Evolutionary conservation across 2,797 vertebrate genomes (phyloP).

Genomic region (Sylvilagus floridanus): DNA sequence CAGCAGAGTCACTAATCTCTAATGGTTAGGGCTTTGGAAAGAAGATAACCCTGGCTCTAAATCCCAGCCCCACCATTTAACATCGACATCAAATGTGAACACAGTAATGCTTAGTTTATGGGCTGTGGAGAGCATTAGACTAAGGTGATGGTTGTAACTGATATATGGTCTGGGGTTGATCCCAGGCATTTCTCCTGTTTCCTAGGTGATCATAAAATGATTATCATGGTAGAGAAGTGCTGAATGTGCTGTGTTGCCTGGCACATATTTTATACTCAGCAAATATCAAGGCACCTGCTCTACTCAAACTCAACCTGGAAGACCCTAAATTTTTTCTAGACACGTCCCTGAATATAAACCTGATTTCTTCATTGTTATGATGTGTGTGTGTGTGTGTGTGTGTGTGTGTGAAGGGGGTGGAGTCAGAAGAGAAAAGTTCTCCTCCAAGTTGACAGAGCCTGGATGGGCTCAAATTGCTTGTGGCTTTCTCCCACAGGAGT

Average conservation of each 20-base stretch:
- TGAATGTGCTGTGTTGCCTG: background rate
- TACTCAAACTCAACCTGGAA: background rate
- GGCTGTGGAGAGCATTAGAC: background rate
- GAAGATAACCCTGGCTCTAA: background rate
- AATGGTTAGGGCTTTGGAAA: background rate
- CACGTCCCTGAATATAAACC: accelerated
- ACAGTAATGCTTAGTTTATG: background rate
- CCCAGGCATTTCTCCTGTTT: background rate
- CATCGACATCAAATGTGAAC: background rate
- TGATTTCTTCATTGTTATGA: background rate
- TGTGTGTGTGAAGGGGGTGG: background rate
- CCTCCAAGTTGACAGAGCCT: background rate
- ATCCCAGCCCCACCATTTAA: background rate
- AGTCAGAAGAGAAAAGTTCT: background rate
- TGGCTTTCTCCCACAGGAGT: background rate
- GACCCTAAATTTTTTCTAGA: background rate
- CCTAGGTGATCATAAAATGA: background rate
- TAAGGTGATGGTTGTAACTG: background rate
- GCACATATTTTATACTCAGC: background rate
- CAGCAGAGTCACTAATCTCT: background rate
- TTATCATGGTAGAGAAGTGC: background rate
- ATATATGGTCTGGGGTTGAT: background rate
- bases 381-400: too few relatives aligned
- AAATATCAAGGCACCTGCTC: background rate
- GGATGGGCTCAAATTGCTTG: background rate